A percentile compares a stretch with the other conserved stretches of the same genome.
Evolutionary conservation across 2,888 invertebrate species (phyloP).

Genomic region (Noctua pronuba): DNA sequence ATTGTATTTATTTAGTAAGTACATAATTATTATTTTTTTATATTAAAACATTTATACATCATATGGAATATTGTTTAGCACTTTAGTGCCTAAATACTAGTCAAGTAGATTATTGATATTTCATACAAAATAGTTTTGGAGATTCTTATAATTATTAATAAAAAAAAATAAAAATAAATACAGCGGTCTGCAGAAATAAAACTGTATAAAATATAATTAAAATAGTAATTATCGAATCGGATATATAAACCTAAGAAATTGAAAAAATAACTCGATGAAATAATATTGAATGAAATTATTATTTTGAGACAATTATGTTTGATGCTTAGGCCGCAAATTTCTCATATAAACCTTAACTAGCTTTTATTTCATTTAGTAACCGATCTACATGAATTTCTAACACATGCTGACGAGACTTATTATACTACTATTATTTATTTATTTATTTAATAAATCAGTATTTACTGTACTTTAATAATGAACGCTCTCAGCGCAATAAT

Average conservation of each 20-base stretch:
- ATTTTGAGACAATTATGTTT: slow-evolving; percentile 7
- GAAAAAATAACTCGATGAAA: neutral
- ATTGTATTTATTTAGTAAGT: slow-evolving; percentile 59
- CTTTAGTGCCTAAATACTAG: slow-evolving; percentile 42
- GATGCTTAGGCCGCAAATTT: slow-evolving; percentile 57
- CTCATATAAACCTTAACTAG: slow-evolving; percentile 34
- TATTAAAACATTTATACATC: slow-evolving; percentile 60
- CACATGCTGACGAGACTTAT: slow-evolving; percentile 43
- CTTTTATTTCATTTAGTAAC: slow-evolving; percentile 46
- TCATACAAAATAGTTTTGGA: slow-evolving; percentile 57
- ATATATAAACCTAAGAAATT: neutral
- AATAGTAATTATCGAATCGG: neutral
- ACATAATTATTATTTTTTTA: slow-evolving; percentile 51
- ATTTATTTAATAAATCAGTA: slow-evolving; percentile 41
- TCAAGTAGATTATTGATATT: slow-evolving; percentile 43
- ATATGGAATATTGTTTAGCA: slow-evolving; percentile 55
- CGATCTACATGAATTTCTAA: slow-evolving; percentile 52
- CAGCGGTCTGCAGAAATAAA: slow-evolving; percentile 8
- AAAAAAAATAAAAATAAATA: slow-evolving; percentile 12
- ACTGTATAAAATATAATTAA: neutral
- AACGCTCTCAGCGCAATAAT: slow-evolving; percentile 62
- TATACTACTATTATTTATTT: slow-evolving; percentile 25
- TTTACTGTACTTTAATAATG: slow-evolving; percentile 50
- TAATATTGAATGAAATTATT: neutral
- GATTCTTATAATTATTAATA: slow-evolving; percentile 30